These are phyloP conservation scores for Carassius auratus DNA, from an alignment of 2,113 vertebrate species.

Conservation along the genomic window DNA sequence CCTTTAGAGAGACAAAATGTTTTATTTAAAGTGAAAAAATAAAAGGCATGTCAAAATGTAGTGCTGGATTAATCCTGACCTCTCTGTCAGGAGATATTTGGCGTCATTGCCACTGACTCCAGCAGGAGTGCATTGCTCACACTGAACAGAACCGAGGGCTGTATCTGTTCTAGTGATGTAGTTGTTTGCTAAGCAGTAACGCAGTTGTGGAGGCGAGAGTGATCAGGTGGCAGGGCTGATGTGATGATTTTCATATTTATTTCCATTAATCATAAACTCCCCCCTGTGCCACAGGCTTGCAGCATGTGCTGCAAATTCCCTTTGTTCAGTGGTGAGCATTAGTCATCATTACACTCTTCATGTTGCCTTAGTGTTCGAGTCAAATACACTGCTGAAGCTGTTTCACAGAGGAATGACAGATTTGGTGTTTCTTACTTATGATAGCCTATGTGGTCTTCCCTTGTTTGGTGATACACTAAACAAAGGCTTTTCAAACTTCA, in stretches of 20 bases:
- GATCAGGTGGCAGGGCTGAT: conserved; percentile 51
- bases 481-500: background rate
- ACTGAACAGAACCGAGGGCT: conserved; percentile 16
- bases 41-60: background rate
- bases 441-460: background rate
- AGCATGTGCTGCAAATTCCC: conserved; percentile 53
- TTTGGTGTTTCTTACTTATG: background rate
- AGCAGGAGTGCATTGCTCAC: conserved; percentile 8
- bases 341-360: conserved; percentile 37
- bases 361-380: conserved; percentile 2
- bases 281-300: background rate
- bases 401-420: conserved; percentile 10
- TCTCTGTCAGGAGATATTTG: conserved; percentile 29
- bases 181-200: conserved; percentile 40
- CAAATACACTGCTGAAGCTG: background rate
- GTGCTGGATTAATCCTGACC: background rate
- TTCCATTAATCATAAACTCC: conserved; percentile 60
- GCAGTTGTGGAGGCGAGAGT: conserved; percentile 42
- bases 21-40: background rate
- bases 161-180: conserved; percentile 45
- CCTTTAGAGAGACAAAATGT: background rate
- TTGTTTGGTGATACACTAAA: background rate
- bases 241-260: conserved; percentile 57
- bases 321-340: conserved; percentile 25
- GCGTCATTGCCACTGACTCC: conserved; percentile 11